phyloP scores from a whole-genome alignment of 1,140 invertebrate species.

The Cryptotermes secundus region DNA sequence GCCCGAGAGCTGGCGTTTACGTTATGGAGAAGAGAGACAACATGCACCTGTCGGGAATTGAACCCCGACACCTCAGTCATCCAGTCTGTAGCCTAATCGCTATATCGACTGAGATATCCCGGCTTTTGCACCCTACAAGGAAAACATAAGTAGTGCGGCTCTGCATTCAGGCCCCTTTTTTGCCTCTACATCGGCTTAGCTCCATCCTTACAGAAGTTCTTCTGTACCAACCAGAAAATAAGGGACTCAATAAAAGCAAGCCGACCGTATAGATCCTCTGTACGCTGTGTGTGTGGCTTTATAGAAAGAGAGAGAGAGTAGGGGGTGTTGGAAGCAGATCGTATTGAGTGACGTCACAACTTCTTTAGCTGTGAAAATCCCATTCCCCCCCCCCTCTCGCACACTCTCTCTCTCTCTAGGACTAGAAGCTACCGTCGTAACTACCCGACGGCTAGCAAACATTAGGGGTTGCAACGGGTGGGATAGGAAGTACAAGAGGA shows the following conservation, averaged over 20 bases:
- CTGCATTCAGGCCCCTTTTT: not conserved
- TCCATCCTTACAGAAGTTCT: not conserved
- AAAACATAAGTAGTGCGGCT: not conserved
- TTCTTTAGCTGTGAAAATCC: slow-evolving; percentile 13
- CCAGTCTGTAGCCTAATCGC: too few relatives aligned
- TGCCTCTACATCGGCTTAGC: not conserved
- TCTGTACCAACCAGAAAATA: not conserved
- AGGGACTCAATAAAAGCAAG: slow-evolving; percentile 16
- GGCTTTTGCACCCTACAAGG: too few relatives aligned
- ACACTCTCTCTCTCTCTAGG: not conserved
- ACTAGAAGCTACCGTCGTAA: not conserved
- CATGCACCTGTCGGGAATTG: too few relatives aligned
- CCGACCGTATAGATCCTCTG: slow-evolving; percentile 1
- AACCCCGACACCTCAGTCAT: too few relatives aligned
- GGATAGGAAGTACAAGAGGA: not conserved
- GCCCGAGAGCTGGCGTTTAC: too few relatives aligned
- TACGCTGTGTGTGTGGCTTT: not conserved
- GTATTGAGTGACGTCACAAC: slow-evolving; percentile 11
- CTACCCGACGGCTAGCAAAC: not conserved
- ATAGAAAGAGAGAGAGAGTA: not conserved
- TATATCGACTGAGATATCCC: too few relatives aligned
- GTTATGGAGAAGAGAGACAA: too few relatives aligned
- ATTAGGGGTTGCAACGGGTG: slow-evolving; percentile 1
- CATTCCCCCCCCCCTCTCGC: too few relatives aligned
- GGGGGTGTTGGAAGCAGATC: not conserved